Conservation (phyloP, 2,113 vertebrate species). For the Chloropsis cyanopogon region DNA sequence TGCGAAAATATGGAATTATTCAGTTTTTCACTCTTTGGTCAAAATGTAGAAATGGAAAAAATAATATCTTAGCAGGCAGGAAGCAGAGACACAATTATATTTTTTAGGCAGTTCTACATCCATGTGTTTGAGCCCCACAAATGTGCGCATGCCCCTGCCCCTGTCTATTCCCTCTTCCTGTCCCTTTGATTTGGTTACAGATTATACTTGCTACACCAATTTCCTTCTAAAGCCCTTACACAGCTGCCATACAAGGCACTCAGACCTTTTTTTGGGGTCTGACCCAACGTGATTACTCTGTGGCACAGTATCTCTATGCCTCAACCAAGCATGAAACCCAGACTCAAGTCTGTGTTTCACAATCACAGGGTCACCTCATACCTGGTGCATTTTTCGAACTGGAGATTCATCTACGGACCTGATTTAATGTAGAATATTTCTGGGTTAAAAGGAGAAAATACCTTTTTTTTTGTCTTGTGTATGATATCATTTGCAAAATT, state of each 20-base stretch:
- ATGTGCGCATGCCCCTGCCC: fast-evolving
- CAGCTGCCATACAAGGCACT: not conserved
- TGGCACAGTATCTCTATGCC: not conserved
- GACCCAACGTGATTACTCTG: not conserved
- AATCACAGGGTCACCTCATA: not conserved
- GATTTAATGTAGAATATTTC: not conserved
- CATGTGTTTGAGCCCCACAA: not conserved
- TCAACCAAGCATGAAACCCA: not conserved
- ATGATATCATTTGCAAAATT: not conserved
- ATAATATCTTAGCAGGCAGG: not conserved
- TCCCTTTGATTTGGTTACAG: not conserved
- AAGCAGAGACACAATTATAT: not conserved
- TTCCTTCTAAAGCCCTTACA: not conserved
- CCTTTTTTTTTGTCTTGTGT: not conserved
- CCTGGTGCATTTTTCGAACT: not conserved
- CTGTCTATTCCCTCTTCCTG: not conserved
- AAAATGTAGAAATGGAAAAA: not conserved
- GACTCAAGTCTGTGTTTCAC: not conserved
- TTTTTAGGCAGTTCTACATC: not conserved
- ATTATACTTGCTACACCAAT: not conserved
- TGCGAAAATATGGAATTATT: not conserved
- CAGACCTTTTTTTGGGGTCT: not conserved
- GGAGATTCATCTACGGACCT: not conserved
- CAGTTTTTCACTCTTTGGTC: not conserved
- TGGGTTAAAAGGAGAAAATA: not conserved